Evolutionary conservation across 2,113 vertebrate species (phyloP).

Genomic region (Mugil cephalus): DNA sequence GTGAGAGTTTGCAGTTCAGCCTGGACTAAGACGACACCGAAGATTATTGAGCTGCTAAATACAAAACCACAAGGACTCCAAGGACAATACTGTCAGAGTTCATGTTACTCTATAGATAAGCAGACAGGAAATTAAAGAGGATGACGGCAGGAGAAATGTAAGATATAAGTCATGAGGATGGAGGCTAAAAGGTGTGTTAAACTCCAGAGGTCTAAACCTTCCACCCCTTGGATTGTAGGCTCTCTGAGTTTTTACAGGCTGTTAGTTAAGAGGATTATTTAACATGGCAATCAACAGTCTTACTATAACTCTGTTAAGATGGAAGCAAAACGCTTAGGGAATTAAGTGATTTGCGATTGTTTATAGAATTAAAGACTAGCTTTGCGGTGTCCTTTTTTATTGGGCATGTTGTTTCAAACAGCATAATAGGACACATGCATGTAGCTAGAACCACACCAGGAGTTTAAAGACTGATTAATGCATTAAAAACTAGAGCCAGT

Average conservation of each 20-base stretch:
- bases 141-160: neutral
- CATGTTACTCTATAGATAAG: constrained; percentile 45
- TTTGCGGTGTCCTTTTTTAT: constrained; percentile 44
- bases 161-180: constrained; percentile 21
- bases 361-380: constrained; percentile 53
- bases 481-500: neutral
- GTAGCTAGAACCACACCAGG: constrained; percentile 1
- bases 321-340: constrained; percentile 56
- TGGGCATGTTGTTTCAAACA: constrained; percentile 14
- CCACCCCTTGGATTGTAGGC: constrained; percentile 14
- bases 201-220: constrained; percentile 28
- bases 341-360: constrained; percentile 73
- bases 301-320: constrained; percentile 60
- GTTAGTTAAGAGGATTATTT: constrained; percentile 73
- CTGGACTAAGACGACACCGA: constrained; percentile 28
- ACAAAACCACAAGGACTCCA: constrained; percentile 34
- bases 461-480: neutral
- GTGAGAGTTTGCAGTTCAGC: constrained; percentile 48
- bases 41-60: constrained; percentile 41
- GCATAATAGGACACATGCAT: neutral
- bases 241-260: constrained; percentile 47
- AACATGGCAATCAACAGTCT: constrained; percentile 43
- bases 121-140: constrained; percentile 51
- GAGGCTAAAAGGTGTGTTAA: constrained; percentile 26
- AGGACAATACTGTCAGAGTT: constrained; percentile 29